Percentiles rank a stretch among this genome's conserved stretches.
Conservation (phyloP, 2,888 invertebrate genomes). For the Sepiola atlantica region DNA sequence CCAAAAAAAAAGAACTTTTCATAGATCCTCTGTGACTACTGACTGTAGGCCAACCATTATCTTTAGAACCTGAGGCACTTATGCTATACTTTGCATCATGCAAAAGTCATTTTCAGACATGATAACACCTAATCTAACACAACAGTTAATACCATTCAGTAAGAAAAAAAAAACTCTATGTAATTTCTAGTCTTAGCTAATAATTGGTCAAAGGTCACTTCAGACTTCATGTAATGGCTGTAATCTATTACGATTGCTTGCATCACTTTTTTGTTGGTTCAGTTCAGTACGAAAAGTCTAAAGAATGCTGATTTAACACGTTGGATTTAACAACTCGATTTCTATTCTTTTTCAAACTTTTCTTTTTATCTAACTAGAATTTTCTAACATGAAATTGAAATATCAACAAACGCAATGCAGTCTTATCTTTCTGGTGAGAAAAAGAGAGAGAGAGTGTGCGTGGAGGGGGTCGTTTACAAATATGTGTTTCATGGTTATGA, state of each 20-base stretch:
- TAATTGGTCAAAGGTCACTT: neutral
- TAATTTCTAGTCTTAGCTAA: neutral
- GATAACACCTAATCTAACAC: neutral
- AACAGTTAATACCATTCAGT: neutral
- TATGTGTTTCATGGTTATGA: no score
- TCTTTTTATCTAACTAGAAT: neutral
- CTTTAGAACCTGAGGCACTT: neutral
- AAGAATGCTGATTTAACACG: neutral
- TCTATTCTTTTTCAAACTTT: no score
- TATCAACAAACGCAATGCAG: no score
- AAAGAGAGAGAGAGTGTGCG: no score
- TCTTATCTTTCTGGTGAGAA: no score
- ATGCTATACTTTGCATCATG: neutral
- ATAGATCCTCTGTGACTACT: neutral
- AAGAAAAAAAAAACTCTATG: neutral
- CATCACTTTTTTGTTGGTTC: neutral
- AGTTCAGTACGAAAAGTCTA: neutral
- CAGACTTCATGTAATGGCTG: neutral
- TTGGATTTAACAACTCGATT: neutral
- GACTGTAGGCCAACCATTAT: neutral
- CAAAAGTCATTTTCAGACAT: neutral
- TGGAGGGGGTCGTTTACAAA: no score
- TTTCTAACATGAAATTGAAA: no score
- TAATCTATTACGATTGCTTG: neutral
- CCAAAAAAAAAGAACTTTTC: neutral